phyloP scores from a whole-genome alignment of 2,797 vertebrate genomes.

The Phrynocephalus forsythii region DNA sequence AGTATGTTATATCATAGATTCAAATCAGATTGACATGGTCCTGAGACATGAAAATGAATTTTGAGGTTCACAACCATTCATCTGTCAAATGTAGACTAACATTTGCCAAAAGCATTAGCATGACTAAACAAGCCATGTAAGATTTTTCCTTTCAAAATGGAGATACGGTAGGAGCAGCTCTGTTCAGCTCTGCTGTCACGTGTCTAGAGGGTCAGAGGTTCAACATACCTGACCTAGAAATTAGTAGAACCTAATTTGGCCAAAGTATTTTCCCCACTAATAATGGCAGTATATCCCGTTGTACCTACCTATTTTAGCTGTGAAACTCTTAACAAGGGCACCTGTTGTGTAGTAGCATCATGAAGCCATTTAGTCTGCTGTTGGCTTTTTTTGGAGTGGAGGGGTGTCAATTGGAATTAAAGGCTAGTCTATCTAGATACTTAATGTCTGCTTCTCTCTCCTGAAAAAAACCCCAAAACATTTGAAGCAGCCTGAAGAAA shows the following conservation, averaged over 20 bases:
- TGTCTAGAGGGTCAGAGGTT: neutral
- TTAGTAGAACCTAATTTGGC: neutral
- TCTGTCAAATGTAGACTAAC: neutral
- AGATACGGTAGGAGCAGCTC: neutral
- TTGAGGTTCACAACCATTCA: neutral
- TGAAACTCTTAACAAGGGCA: neutral
- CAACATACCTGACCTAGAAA: neutral
- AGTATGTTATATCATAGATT: neutral
- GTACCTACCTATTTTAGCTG: neutral
- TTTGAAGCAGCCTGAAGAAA: neutral
- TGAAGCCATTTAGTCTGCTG: neutral
- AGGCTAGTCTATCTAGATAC: neutral
- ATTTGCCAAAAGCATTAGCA: neutral
- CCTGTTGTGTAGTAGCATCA: neutral
- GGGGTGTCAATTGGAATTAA: neutral
- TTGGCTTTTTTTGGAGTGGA: too few species aligned
- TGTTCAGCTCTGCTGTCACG: neutral
- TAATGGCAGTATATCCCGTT: neutral
- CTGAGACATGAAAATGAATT: neutral
- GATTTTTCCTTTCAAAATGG: neutral
- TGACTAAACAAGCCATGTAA: neutral
- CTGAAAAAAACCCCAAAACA: neutral
- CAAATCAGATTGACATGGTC: neutral
- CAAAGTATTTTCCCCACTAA: too few species aligned
- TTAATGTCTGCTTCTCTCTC: neutral